Evolutionary conservation across 2,113 vertebrate genomes (phyloP), one percentile per base, ranked within the genome.

Genomic region (Polypterus senegalus): DNA sequence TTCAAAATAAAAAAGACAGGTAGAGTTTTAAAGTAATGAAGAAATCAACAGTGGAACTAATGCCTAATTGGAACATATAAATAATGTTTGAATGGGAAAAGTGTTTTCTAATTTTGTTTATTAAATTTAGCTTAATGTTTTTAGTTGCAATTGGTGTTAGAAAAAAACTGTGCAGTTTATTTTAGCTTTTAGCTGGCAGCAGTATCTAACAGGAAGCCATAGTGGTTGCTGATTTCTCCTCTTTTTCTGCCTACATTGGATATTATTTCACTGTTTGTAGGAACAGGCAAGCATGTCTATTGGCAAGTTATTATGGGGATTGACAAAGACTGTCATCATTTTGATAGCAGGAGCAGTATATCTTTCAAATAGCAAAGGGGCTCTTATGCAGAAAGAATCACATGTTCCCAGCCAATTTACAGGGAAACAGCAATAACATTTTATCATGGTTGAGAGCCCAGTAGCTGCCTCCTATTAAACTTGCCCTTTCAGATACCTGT

Each of bases 401-500:
- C 86, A 83, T 87, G 80, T 89, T 91, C 88, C 77, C 77, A 86
- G 88, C 88, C 89, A 96, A 94, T 92, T 94, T 93, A 92, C 86
- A 92, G 88, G 86, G 88, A 87, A 91, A 86, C 78, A 79, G 88
- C 87, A 90, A 88, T 91, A 91, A 91, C 89, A 91, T 92, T 92
- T 91, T 92, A 91, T 94, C 90, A 92, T 89, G 82, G 83, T 89
- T 86, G 87, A 93, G 88, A 88, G 87, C 87, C 86, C 89, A 85
- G 83, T 90, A 86, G 87, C 88, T 91, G 87, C 88, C 87, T 88
- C 87, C 86, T 86, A 90, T 92, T 94, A 88, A 89, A 91, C 83
- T 87, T 91, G 88, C 89, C 90, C 88, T 94, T 92, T 94, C 86
- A 86, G 83, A 84, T 88, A 92, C 87, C 89, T 91, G 85, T 87